These are phyloP conservation scores for Chrysomela aeneicollis DNA, from an alignment of 2,888 invertebrate genomes.

Conservation along the genomic window DNA sequence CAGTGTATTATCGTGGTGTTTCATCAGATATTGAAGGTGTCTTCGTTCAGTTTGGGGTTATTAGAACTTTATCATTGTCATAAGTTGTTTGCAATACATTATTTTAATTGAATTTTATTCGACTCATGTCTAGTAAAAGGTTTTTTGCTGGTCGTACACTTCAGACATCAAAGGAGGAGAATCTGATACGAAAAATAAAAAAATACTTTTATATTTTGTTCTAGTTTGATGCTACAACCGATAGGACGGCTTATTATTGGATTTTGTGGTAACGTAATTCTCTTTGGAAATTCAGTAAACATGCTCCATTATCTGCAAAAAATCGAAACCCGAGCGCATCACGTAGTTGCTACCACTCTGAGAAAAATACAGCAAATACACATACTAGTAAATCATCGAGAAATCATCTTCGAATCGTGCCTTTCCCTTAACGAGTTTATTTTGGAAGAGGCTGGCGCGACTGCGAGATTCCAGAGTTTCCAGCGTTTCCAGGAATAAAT, in stretches of 20 bases:
- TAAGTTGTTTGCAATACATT: no score
- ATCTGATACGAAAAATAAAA: not conserved
- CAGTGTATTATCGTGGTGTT: no score
- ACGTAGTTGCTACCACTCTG: constrained; percentile 31
- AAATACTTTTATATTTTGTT: constrained; percentile 3
- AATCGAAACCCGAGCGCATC: constrained; percentile 26
- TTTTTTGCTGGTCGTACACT: no score
- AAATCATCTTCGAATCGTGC: constrained; percentile 35
- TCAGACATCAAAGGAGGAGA: no score
- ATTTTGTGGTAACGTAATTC: not conserved
- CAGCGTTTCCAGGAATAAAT: constrained; percentile 12
- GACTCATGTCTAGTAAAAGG: no score
- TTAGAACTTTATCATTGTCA: no score
- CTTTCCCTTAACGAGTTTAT: constrained; percentile 37
- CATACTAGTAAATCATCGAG: no score
- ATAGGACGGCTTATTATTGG: not conserved
- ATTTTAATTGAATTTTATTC: no score
- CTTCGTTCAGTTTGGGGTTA: no score
- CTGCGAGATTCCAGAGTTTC: constrained; percentile 25
- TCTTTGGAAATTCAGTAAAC: constrained; percentile 22
- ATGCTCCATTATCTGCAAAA: constrained; percentile 19
- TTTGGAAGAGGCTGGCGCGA: constrained; percentile 20
- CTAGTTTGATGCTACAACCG: not conserved
- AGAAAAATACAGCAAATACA: constrained; percentile 31
- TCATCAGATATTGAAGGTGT: no score